Percentiles rank a stretch among this genome's conserved stretches.
Evolutionary conservation across 2,113 vertebrate genomes (phyloP).

Genomic region (Pteronura brasiliensis): DNA sequence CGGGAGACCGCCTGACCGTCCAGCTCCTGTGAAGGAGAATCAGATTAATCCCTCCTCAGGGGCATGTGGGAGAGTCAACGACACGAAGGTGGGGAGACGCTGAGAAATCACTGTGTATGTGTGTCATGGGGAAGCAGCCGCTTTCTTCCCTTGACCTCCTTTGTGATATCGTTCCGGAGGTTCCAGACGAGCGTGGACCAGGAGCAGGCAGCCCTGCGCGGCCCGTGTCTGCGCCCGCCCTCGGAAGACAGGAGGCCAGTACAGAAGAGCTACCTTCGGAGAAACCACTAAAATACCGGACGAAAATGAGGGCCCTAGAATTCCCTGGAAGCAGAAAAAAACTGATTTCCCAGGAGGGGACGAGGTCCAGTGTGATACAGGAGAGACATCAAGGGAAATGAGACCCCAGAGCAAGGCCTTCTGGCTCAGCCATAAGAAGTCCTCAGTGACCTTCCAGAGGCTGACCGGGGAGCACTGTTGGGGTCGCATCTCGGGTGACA

Average conservation of each 20-base stretch:
- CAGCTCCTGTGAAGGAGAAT: fast-evolving
- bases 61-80: fast-evolving
- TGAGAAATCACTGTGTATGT: too few relatives aligned
- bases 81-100: fast-evolving
- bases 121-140: fast-evolving
- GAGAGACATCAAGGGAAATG: too few relatives aligned
- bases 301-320: fast-evolving
- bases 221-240: fast-evolving
- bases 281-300: fast-evolving
- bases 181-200: not conserved
- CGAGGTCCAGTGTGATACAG: not conserved
- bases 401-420: not conserved
- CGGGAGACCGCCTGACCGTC: too few relatives aligned
- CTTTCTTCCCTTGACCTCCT: too few relatives aligned
- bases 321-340: too few relatives aligned
- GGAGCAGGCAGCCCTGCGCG: too few relatives aligned
- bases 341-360: not conserved
- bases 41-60: fast-evolving
- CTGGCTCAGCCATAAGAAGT: fast-evolving
- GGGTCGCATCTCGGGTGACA: fast-evolving
- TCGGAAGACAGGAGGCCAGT: not conserved
- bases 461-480: fast-evolving
- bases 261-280: fast-evolving
- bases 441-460: fast-evolving
- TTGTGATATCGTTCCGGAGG: not conserved